Evolutionary conservation across 2,888 invertebrate genomes (phyloP).

Genomic region (Polia nebulosa): DNA sequence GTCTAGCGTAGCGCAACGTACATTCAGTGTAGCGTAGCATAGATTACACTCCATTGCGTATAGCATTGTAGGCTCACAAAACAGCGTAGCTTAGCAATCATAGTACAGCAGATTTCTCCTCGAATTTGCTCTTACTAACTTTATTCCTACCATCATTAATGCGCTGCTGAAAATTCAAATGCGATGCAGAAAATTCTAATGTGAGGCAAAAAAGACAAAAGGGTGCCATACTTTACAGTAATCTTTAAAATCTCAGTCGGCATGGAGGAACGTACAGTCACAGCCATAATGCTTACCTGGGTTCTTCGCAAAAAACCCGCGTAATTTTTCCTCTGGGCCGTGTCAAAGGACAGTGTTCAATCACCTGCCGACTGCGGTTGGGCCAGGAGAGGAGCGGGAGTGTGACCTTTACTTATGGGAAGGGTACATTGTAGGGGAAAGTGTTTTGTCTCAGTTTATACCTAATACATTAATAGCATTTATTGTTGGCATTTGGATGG

Average conservation of each 20-base stretch:
- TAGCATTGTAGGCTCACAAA: background rate
- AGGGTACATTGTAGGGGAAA: background rate
- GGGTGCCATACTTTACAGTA: constrained; percentile 29
- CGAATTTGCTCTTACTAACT: background rate
- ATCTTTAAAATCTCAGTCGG: constrained; percentile 66
- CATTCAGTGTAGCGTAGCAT: background rate
- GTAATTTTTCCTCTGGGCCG: constrained; percentile 84
- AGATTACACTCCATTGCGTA: background rate
- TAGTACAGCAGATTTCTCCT: background rate
- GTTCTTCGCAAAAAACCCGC: constrained; percentile 82
- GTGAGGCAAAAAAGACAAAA: constrained; percentile 39
- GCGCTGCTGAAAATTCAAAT: too few relatives aligned
- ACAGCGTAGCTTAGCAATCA: background rate
- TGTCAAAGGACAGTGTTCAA: constrained; percentile 88
- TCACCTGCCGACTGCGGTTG: constrained; percentile 81
- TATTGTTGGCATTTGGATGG: too few relatives aligned
- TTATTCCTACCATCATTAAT: constrained; percentile 18
- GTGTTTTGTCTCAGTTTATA: too few relatives aligned
- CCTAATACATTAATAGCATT: too few relatives aligned
- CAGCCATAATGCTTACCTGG: constrained; percentile 79
- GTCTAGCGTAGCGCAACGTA: background rate
- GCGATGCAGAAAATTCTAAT: constrained; percentile 26
- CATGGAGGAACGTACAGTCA: constrained; percentile 74
- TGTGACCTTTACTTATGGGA: constrained; percentile 8
- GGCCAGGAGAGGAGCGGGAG: constrained; percentile 65